These are phyloP conservation scores for Aphidius colemani DNA, from an alignment of 2,888 invertebrate species.

Conservation along the genomic window DNA sequence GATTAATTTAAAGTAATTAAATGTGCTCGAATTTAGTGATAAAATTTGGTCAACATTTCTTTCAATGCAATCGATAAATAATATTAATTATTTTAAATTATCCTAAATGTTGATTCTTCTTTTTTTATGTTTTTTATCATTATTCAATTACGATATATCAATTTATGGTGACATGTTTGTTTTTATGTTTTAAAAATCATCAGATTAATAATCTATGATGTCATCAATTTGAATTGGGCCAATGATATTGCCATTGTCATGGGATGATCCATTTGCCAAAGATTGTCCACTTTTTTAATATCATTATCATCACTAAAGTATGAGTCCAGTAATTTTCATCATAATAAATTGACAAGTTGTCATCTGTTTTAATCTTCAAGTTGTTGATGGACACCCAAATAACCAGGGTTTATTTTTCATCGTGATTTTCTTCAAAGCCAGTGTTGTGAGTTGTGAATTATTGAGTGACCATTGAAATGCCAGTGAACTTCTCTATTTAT, in stretches of 20 bases:
- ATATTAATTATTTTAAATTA: no score
- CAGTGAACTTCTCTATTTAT: no score
- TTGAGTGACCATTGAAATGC: no score
- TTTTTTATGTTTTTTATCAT: not conserved
- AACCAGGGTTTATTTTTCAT: no score
- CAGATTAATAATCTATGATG: constrained; percentile 2
- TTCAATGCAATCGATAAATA: constrained; percentile 46
- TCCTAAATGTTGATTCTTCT: no score
- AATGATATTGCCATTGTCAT: not conserved
- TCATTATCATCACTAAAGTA: not conserved
- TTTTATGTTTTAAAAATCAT: not conserved
- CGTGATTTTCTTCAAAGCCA: no score
- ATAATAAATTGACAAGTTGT: not conserved
- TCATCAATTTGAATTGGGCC: not conserved
- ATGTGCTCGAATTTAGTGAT: constrained; percentile 60
- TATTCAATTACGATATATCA: no score
- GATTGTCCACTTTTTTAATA: not conserved
- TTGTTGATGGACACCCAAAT: no score
- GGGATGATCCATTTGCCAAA: not conserved
- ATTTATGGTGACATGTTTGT: no score
- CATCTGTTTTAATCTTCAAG: no score
- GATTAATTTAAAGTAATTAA: constrained; percentile 20
- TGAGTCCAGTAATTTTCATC: not conserved
- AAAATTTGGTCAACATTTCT: constrained; percentile 52
- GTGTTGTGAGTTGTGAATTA: no score